Conservation (phyloP, 2,113 vertebrate genomes). For the Gadus chalcogrammus region DNA sequence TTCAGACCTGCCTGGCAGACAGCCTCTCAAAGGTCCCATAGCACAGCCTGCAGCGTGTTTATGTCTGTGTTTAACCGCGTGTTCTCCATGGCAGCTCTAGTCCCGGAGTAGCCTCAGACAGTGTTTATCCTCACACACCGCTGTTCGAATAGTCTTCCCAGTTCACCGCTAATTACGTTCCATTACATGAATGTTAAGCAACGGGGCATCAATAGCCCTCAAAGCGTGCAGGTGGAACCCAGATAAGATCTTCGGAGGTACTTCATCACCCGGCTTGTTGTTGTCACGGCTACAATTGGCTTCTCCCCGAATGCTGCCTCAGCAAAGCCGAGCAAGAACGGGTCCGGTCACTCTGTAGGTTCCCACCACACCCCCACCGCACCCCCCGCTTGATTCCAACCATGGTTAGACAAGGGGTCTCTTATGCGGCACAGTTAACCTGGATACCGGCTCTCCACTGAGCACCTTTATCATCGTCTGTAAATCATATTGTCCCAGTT, state of each 20-base stretch:
- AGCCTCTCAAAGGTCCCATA: slow-evolving; percentile 17
- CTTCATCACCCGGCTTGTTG: slow-evolving; percentile 67
- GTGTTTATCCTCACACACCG: too few relatives aligned
- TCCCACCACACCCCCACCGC: background rate
- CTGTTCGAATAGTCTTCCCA: slow-evolving; percentile 28
- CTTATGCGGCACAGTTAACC: slow-evolving; percentile 66
- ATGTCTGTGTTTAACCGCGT: too few relatives aligned
- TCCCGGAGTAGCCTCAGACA: slow-evolving; percentile 8
- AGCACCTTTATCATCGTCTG: slow-evolving; percentile 65
- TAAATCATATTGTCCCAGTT: slow-evolving; percentile 78
- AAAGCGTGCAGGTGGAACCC: slow-evolving; percentile 64
- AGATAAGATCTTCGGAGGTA: slow-evolving; percentile 55
- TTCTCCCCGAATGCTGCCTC: slow-evolving; percentile 61
- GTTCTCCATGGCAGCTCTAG: too few relatives aligned
- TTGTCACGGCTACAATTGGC: slow-evolving; percentile 70
- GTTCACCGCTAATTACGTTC: slow-evolving; percentile 37
- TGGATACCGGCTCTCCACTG: slow-evolving; percentile 64
- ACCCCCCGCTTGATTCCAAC: slow-evolving; percentile 16
- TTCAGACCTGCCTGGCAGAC: slow-evolving; percentile 56
- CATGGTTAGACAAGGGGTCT: slow-evolving; percentile 64
- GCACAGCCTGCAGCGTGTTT: too few relatives aligned
- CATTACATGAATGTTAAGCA: slow-evolving; percentile 13
- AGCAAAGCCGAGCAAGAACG: slow-evolving; percentile 56
- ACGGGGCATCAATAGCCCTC: slow-evolving; percentile 20
- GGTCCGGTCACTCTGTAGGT: slow-evolving; percentile 65